These are phyloP conservation scores for Rafetus swinhoei DNA, from an alignment of 2,113 vertebrate genomes.

Conservation along the genomic window DNA sequence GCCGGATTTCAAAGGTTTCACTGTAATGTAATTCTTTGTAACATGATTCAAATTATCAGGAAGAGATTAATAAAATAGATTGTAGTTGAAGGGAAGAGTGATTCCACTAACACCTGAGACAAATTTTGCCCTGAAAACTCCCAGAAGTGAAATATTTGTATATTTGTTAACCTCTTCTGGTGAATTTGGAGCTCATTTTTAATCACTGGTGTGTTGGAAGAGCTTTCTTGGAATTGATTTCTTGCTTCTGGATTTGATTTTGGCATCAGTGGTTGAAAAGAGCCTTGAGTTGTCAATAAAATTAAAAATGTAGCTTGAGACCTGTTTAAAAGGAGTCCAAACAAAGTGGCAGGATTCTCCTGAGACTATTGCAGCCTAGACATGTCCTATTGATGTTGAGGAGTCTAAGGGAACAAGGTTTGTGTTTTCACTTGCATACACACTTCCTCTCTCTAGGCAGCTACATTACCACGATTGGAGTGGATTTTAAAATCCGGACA, in stretches of 20 bases:
- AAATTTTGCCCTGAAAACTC: not conserved
- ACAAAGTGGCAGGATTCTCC: not conserved
- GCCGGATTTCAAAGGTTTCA: too few species aligned
- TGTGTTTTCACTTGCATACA: not conserved
- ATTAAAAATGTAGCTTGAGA: not conserved
- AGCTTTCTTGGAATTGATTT: not conserved
- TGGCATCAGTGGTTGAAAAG: not conserved
- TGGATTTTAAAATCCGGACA: conserved; percentile 99
- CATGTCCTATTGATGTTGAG: not conserved
- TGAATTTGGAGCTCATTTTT: not conserved
- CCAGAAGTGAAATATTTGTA: not conserved
- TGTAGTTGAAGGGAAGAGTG: not conserved
- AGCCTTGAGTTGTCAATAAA: not conserved
- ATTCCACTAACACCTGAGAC: conserved; percentile 13
- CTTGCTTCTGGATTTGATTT: not conserved
- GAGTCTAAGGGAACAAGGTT: not conserved
- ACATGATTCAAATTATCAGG: not conserved
- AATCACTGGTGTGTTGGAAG: not conserved
- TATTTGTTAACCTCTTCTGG: not conserved
- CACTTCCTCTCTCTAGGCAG: conserved; percentile 83
- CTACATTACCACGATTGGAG: conserved; percentile 98
- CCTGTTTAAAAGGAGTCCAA: not conserved
- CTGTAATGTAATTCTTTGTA: not conserved
- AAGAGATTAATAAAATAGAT: not conserved
- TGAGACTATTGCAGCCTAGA: not conserved